phyloP scores from a whole-genome alignment of 2,888 invertebrate genomes.

The Diaphora mendica region DNA sequence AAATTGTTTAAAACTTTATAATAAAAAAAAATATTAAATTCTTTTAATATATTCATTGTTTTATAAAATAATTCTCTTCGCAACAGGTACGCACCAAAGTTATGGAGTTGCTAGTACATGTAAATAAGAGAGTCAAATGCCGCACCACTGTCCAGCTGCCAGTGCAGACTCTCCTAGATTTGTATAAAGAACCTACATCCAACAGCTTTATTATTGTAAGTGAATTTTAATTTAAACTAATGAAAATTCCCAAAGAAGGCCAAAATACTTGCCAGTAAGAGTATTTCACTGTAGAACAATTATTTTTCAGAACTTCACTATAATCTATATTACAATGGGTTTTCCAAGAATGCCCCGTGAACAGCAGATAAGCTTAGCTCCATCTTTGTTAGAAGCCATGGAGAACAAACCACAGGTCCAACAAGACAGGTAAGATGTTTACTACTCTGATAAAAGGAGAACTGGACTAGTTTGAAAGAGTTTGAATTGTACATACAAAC shows the following conservation, averaged over 20 bases:
- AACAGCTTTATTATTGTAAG: conserved; percentile 93
- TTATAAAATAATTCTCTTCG: background rate
- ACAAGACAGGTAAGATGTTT: conserved; percentile 90
- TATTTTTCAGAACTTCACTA: conserved; percentile 93
- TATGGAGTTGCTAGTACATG: conserved; percentile 96
- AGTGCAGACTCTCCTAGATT: conserved; percentile 92
- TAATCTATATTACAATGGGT: conserved; percentile 97
- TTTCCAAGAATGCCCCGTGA: conserved; percentile 92
- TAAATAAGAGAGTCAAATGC: conserved; percentile 95
- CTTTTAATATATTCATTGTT: too few species aligned
- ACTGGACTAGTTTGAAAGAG: background rate
- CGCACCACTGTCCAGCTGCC: conserved; percentile 94
- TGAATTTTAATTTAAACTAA: conserved; percentile 35
- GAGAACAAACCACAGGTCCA: conserved; percentile 93
- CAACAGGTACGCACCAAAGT: conserved; percentile 89
- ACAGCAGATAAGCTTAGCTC: conserved; percentile 91
- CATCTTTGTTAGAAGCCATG: conserved; percentile 91
- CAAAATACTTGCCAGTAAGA: background rate
- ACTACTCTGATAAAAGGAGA: background rate
- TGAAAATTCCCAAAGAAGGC: background rate
- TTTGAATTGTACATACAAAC: too few species aligned
- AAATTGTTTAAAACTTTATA: too few species aligned
- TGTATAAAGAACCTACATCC: conserved; percentile 92
- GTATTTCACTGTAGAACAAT: background rate
- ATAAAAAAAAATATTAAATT: too few species aligned